Evolutionary conservation across 2,113 vertebrate species (phyloP).

Genomic region (Uria aalge): DNA sequence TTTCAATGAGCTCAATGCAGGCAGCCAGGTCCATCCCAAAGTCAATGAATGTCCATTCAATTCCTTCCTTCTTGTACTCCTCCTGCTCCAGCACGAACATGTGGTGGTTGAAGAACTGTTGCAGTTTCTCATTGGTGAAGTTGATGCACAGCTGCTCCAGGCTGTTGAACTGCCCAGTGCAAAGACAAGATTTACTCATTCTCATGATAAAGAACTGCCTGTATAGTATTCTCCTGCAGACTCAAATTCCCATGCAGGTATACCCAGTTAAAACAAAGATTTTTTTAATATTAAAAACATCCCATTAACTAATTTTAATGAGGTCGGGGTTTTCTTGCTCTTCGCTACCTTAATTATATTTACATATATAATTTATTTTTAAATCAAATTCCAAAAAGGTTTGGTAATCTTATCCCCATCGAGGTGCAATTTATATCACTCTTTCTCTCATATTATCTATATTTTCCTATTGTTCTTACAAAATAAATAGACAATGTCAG

Average conservation of each 20-base stretch:
- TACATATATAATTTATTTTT: background rate
- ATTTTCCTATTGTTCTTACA: background rate
- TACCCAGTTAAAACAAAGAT: background rate
- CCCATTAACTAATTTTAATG: background rate
- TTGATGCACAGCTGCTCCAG: constrained; percentile 1
- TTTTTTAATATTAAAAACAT: background rate
- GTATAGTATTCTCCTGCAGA: background rate
- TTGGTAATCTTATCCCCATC: background rate
- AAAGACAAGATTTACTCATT: background rate
- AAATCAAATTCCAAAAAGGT: background rate
- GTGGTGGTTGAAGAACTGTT: background rate
- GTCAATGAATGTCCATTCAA: background rate
- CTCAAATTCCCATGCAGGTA: accelerated
- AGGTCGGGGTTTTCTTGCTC: accelerated
- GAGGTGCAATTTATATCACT: background rate
- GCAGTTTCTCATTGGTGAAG: background rate
- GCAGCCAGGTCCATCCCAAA: constrained; percentile 43
- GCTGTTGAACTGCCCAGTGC: constrained; percentile 68
- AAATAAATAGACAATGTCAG: background rate
- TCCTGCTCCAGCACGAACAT: background rate
- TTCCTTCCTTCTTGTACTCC: too few relatives aligned
- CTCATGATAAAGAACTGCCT: background rate
- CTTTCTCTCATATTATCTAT: background rate
- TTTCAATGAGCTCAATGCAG: constrained; percentile 73
- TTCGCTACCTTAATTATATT: background rate